Percentiles rank a stretch among this genome's conserved stretches.
phyloP scores from a whole-genome alignment of 2,797 vertebrate species.

The Gymnoscopelus braueri region DNA sequence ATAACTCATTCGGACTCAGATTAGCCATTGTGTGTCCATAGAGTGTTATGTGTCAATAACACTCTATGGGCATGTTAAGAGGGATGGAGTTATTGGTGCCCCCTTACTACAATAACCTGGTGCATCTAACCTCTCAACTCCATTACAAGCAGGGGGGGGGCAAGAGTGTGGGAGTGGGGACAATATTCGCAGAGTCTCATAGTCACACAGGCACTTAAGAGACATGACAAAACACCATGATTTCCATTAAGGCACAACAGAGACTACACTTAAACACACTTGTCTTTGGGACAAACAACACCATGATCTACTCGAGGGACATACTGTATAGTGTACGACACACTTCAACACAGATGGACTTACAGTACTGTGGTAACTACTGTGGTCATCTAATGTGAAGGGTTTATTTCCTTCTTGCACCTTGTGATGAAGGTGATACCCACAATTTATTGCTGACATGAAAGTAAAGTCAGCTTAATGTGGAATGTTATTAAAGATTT shows the following conservation, averaged over 20 bases:
- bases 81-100: constrained; percentile 7
- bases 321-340: neutral
- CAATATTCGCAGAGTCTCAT: constrained; percentile 45
- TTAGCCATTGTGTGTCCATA: neutral
- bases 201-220: constrained; percentile 91
- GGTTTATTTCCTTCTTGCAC: neutral
- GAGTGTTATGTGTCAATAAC: neutral
- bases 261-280: constrained; percentile 63
- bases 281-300: constrained; percentile 62
- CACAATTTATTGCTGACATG: too few species aligned
- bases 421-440: neutral
- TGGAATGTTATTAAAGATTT: too few species aligned
- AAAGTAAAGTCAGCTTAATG: too few species aligned
- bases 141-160: neutral
- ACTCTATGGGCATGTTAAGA: neutral
- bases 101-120: neutral
- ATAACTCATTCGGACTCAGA: neutral
- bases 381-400: neutral
- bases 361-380: neutral
- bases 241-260: constrained; percentile 81
- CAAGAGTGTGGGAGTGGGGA: neutral
- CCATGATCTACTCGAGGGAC: constrained; percentile 24
- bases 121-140: constrained; percentile 34
- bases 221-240: constrained; percentile 80
- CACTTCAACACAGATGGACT: constrained; percentile 29